Conservation (phyloP, 1,140 invertebrate species). For the Zaprionus kolodkinae region DNA sequence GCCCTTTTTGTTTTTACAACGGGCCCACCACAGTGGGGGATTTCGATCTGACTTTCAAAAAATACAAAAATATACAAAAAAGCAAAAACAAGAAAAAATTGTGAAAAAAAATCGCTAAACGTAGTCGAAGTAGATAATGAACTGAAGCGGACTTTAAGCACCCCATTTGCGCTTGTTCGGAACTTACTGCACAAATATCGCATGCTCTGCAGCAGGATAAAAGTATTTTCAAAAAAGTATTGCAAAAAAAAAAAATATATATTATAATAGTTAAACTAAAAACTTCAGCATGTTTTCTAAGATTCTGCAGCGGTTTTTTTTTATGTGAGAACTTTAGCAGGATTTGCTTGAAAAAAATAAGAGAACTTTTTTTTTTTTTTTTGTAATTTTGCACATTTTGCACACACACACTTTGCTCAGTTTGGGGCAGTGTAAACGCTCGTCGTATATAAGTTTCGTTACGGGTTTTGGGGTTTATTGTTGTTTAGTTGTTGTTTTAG, state of each 20-base stretch:
- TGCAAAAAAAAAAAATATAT: background rate
- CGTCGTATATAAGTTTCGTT: slow-evolving; percentile 12
- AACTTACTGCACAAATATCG: slow-evolving; percentile 3
- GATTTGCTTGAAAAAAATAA: background rate
- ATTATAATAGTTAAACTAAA: background rate
- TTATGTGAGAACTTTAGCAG: background rate
- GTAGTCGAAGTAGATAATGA: slow-evolving; percentile 5
- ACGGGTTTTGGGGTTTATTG: slow-evolving; percentile 18
- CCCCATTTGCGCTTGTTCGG: background rate
- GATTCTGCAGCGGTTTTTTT: background rate
- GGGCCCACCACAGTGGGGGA: slow-evolving; percentile 11
- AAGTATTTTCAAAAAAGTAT: background rate
- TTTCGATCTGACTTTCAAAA: slow-evolving; percentile 38
- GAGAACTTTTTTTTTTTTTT: background rate
- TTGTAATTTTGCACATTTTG: no score
- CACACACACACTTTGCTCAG: background rate
- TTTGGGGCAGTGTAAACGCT: background rate
- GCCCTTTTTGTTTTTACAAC: slow-evolving; percentile 31
- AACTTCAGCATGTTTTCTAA: background rate
- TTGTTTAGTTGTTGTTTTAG: background rate
- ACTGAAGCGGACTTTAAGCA: slow-evolving; percentile 10
- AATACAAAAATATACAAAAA: slow-evolving; percentile 12
- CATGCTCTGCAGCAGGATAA: slow-evolving; percentile 1
- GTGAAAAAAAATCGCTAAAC: background rate
- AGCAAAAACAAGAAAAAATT: slow-evolving; percentile 9